A percentile compares a stretch with the other conserved stretches of the same genome.
Evolutionary conservation across 2,797 vertebrate genomes (phyloP).

Genomic region (Chaetophractus vellerosus): DNA sequence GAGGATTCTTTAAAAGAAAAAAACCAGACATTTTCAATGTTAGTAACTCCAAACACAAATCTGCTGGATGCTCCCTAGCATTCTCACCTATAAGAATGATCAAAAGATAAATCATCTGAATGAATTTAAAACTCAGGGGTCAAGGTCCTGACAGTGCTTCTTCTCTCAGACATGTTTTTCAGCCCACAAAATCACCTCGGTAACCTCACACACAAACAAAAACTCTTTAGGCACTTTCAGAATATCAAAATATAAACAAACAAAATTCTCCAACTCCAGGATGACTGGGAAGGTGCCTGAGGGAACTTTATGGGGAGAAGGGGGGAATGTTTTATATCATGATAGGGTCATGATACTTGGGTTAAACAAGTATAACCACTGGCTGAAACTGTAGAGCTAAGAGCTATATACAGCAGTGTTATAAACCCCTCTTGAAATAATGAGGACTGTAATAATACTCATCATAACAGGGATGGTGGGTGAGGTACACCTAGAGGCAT

Average conservation of each 20-base stretch:
- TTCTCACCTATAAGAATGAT: neutral
- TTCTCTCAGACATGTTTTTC: neutral
- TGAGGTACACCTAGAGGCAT: neutral
- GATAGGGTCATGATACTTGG: neutral
- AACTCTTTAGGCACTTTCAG: neutral
- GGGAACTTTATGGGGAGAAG: neutral
- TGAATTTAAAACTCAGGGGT: neutral
- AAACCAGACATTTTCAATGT: neutral
- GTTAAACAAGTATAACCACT: neutral
- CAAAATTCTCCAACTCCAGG: neutral
- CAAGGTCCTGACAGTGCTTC: neutral
- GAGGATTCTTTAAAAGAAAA: slow-evolving; percentile 93
- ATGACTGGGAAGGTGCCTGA: neutral
- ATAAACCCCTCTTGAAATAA: neutral
- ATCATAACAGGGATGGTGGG: fast-evolving
- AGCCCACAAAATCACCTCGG: neutral
- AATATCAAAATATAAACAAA: neutral
- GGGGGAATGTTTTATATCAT: neutral
- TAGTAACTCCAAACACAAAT: slow-evolving; percentile 15
- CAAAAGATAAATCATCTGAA: neutral
- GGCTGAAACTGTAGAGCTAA: neutral
- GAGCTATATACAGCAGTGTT: neutral
- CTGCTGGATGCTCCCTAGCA: neutral
- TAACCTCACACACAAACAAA: neutral
- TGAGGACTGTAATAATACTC: neutral